A percentile compares a stretch with the other conserved stretches of the same genome.
These are phyloP conservation scores for Melanotaenia maccullochi DNA, from an alignment of 2,797 vertebrate species.

Conservation along the genomic window DNA sequence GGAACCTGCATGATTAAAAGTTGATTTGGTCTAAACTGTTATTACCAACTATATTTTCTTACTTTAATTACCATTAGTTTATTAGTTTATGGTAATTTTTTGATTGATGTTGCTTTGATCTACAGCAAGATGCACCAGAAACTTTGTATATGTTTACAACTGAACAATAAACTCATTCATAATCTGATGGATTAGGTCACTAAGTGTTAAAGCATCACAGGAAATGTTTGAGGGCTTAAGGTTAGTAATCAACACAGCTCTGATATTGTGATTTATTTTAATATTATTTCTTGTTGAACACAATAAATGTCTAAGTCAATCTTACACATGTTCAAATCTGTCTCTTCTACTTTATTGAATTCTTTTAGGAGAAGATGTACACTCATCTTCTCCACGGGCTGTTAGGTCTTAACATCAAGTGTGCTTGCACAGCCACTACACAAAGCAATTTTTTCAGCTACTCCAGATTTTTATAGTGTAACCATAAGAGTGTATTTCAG, in stretches of 20 bases:
- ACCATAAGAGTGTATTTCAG: neutral
- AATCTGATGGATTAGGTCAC: neutral
- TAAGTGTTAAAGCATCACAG: neutral
- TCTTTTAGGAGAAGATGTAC: neutral
- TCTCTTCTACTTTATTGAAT: neutral
- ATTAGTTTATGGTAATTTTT: neutral
- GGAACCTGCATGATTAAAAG: conserved; percentile 3
- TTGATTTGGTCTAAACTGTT: neutral
- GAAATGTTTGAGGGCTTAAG: too few species aligned
- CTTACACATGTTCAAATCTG: neutral
- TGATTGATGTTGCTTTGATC: neutral
- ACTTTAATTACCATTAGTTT: neutral
- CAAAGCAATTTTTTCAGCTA: neutral
- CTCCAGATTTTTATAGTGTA: neutral
- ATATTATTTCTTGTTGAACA: neutral
- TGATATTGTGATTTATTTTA: neutral
- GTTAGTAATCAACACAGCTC: neutral
- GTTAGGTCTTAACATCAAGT: neutral
- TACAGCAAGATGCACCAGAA: neutral
- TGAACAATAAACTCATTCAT: neutral
- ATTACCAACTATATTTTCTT: neutral
- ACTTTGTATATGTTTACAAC: neutral
- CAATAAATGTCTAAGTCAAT: neutral
- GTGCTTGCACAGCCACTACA: neutral
- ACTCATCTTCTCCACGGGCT: neutral